Base-by-base conservation (phyloP, 1,140 invertebrate species). In the Stegodyphus mimosarum region DNA sequence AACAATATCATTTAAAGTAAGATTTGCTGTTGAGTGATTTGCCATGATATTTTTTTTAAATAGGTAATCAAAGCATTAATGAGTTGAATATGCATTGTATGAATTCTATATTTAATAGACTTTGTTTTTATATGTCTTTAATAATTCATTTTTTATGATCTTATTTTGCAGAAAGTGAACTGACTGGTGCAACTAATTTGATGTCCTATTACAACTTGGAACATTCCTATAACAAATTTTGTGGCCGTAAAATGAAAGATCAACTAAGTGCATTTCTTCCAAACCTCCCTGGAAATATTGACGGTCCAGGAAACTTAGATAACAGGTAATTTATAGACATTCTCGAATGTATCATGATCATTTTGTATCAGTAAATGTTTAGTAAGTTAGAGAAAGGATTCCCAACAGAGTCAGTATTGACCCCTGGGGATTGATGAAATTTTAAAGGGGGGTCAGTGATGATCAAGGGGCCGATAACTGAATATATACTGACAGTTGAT, bases 211-310 rank as follows among this genome's bases (percentile, higher is more conserved):
- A 99, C 94, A 96, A 96, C 78, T 92, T 99, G 67, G 97, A 99
- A 91, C 97, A 99, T 91, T 97, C 97, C 33, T 98, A 98, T 90
- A 98, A 95, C 91, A 99, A 98, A 93, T 98, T 98, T 91, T 98
- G 96, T 92, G 96, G 97, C n/a, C 97, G 98, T 90, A 98, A 97
- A 88, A 93, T 98, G 6, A 98, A 98, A 90, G 97, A 99, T 90
- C 96, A 97, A 84, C 91, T 99, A 70, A 98, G 96, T 60, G 97
- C 97, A 15, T 99, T 99, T 90, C 92, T 99, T 77, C 97, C 97
- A 53, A 97, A 96, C 91, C 92, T 99, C 83, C 97, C 97, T 85
- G 97, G 97, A 51, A 96, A 97, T 81, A 95, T 98, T 87, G 97
- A 99, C 91, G 95, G 94, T 60, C 96, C 96, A 86, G 96, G 96